Evolutionary conservation across 2,113 vertebrate species (phyloP).

Genomic region (Brienomyrus longianalis): DNA sequence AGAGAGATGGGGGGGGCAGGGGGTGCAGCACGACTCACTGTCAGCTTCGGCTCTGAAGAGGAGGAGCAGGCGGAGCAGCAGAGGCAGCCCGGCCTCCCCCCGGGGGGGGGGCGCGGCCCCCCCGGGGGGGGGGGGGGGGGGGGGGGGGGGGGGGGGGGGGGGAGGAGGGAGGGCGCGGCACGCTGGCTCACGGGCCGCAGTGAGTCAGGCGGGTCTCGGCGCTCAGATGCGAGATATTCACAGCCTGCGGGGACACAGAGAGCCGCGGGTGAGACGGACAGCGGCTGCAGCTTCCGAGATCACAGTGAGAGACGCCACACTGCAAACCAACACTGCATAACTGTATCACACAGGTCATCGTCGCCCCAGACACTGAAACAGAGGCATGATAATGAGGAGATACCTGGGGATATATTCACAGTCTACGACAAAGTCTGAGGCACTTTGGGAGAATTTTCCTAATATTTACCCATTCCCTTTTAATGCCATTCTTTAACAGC

Average conservation of each 20-base stretch:
- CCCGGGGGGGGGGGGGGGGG: not conserved
- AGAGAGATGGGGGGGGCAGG: not conserved
- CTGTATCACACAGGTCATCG: not conserved
- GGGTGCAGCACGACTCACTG: constrained; percentile 67
- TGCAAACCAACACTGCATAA: not conserved
- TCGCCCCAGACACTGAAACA: not conserved
- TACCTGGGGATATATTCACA: not conserved
- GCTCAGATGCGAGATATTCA: constrained; percentile 82
- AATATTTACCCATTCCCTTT: not conserved
- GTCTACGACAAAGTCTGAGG: not conserved
- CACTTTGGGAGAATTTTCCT: not conserved
- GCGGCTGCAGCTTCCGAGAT: not conserved
- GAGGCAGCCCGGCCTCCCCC: constrained; percentile 70
- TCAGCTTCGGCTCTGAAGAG: constrained; percentile 66
- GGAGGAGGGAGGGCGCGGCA: constrained; percentile 27
- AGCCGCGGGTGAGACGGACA: not conserved
- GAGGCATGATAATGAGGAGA: not conserved
- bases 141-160: not conserved
- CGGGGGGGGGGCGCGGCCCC: no score
- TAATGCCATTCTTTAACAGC: not conserved
- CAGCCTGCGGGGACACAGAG: constrained; percentile 63
- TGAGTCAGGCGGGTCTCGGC: constrained; percentile 69
- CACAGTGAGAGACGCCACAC: not conserved
- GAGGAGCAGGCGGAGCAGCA: constrained; percentile 70
- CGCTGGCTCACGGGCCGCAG: constrained; percentile 74